Percentiles rank a stretch among this genome's conserved stretches.
Conservation (phyloP, 1,140 invertebrate species). For the Bombus polaris region DNA sequence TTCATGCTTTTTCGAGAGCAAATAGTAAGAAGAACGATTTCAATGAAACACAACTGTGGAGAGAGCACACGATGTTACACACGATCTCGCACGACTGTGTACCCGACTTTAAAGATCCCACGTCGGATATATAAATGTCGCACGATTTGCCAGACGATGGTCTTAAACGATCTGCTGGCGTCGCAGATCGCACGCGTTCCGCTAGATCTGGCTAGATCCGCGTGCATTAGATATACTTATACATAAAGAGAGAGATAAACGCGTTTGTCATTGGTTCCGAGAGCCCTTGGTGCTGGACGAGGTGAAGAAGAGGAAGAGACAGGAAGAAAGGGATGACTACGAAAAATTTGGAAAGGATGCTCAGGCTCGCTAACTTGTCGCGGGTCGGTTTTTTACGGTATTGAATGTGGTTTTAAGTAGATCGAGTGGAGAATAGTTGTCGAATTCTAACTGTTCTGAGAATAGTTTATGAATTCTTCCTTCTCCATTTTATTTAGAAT, state of each 20-base stretch:
- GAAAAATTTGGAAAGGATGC: conserved; percentile 76
- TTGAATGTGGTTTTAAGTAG: background rate
- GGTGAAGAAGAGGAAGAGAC: background rate
- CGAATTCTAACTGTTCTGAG: too few species aligned
- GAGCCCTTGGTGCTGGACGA: background rate
- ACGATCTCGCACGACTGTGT: conserved; percentile 57
- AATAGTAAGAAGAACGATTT: background rate
- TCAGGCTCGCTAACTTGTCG: conserved; percentile 72
- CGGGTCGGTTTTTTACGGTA: conserved; percentile 73
- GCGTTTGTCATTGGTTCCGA: background rate
- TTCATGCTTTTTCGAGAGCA: background rate
- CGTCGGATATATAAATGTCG: conserved; percentile 69
- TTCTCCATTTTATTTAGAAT: too few species aligned
- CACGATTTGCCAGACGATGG: conserved; percentile 52
- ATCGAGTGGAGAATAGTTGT: background rate
- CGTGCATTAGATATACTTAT: background rate
- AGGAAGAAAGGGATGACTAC: conserved; percentile 47
- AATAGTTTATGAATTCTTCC: too few species aligned
- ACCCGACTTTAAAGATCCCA: conserved; percentile 61
- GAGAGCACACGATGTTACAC: background rate
- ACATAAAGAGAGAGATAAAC: background rate
- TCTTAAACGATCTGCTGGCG: conserved; percentile 58
- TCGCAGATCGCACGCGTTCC: conserved; percentile 33
- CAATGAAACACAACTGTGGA: background rate
- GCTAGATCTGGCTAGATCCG: background rate